Conservation (phyloP, 2,888 invertebrate species). For the Euzophera pinguis region DNA sequence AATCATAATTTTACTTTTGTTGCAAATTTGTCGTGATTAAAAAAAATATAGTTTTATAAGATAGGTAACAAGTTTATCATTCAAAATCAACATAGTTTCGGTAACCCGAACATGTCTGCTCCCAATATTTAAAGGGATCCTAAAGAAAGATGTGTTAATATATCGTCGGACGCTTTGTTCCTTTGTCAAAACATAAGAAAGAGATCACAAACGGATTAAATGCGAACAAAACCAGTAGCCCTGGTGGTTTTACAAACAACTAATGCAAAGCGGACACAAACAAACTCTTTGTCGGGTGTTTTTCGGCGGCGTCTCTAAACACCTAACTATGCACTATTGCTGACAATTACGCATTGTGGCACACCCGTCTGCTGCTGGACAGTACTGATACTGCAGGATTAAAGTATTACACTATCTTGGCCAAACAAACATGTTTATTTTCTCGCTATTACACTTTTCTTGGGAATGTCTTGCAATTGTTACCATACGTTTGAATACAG, state of each 20-base stretch:
- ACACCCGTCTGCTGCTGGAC: constrained; percentile 30
- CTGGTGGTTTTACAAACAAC: constrained; percentile 57
- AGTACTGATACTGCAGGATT: constrained; percentile 68
- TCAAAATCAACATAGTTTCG: too few relatives aligned
- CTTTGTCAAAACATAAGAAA: constrained; percentile 58
- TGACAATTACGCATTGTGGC: constrained; percentile 32
- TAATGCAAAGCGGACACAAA: constrained; percentile 66
- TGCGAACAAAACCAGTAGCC: constrained; percentile 59
- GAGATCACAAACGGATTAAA: constrained; percentile 72
- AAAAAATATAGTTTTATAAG: too few relatives aligned
- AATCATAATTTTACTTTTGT: too few relatives aligned
- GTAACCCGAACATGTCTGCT: too few relatives aligned
- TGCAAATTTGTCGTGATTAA: too few relatives aligned
- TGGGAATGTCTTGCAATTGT: neutral
- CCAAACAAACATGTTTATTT: constrained; percentile 56
- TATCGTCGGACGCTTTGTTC: constrained; percentile 30
- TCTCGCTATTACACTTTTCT: constrained; percentile 29
- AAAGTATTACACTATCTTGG: constrained; percentile 58
- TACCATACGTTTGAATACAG: neutral
- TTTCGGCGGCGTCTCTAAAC: constrained; percentile 35
- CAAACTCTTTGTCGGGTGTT: constrained; percentile 53
- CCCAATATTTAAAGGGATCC: too few relatives aligned
- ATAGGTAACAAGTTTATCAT: too few relatives aligned
- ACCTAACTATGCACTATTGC: constrained; percentile 58
- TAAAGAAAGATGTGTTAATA: constrained; percentile 20